phyloP scores from a whole-genome alignment of 2,888 invertebrate genomes.

The Sylvicola cinctus region DNA sequence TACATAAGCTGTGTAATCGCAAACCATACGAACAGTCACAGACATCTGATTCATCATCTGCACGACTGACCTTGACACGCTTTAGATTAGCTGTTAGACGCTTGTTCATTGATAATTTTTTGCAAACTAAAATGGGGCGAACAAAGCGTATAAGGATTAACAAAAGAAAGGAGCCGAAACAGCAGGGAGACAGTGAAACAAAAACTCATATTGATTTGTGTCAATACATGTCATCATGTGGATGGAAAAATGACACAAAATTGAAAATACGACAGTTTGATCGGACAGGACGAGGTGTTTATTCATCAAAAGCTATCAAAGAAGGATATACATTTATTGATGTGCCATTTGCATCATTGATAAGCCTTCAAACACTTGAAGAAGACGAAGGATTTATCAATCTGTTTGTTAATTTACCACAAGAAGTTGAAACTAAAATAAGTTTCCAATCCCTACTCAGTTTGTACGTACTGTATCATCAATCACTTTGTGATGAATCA shows the following conservation, averaged over 20 bases:
- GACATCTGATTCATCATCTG: too few relatives aligned
- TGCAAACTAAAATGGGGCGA: not conserved
- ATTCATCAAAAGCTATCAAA: conserved; percentile 33
- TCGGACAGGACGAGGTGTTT: conserved; percentile 53
- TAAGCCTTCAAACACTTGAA: conserved; percentile 35
- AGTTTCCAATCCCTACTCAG: conserved; percentile 53
- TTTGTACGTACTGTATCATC: conserved; percentile 50
- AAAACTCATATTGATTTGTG: too few relatives aligned
- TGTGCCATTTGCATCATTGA: conserved; percentile 35
- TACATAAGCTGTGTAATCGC: too few relatives aligned
- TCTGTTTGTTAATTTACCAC: conserved; percentile 22
- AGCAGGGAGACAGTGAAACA: not conserved
- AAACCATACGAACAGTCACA: too few relatives aligned
- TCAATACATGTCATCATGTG: conserved; percentile 16
- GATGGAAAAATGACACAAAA: conserved; percentile 34
- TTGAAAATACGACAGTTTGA: conserved; percentile 36
- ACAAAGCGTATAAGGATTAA: not conserved
- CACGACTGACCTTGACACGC: too few relatives aligned
- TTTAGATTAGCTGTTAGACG: too few relatives aligned
- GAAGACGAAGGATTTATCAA: conserved; percentile 31
- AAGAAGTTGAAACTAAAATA: conserved; percentile 18
- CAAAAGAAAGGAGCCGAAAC: not conserved
- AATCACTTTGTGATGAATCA: conserved; percentile 31
- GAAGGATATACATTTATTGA: conserved; percentile 37
- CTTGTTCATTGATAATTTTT: too few relatives aligned